Evolutionary conservation across 2,797 vertebrate species (phyloP).

Genomic region (Tamandua tetradactyla): DNA sequence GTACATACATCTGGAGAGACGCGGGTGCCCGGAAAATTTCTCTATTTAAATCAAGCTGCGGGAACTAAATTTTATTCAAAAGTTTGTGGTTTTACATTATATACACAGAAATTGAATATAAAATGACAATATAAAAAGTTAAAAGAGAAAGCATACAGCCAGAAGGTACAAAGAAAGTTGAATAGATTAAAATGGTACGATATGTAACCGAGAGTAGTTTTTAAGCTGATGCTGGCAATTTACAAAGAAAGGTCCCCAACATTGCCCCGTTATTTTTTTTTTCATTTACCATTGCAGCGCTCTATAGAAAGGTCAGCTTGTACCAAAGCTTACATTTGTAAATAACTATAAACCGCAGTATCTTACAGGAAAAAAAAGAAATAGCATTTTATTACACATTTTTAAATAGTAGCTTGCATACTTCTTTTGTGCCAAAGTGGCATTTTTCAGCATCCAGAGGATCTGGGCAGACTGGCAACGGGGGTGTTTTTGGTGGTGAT

Average conservation of each 20-base stretch:
- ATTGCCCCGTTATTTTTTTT: conserved; percentile 84
- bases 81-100: conserved; percentile 96
- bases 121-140: conserved; percentile 99
- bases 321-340: conserved; percentile 98
- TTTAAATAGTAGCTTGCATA: conserved; percentile 95
- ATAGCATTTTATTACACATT: conserved; percentile 88
- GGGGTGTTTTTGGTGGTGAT: conserved; percentile 55
- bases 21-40: conserved; percentile 91
- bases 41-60: conserved; percentile 95
- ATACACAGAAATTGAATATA: conserved; percentile 98
- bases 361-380: conserved; percentile 91
- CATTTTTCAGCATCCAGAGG: conserved; percentile 87
- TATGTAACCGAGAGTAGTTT: conserved; percentile 91
- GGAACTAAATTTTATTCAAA: conserved; percentile 95
- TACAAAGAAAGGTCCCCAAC: conserved; percentile 91
- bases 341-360: conserved; percentile 96
- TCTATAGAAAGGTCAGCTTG: conserved; percentile 94
- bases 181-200: conserved; percentile 96
- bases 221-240: conserved; percentile 95
- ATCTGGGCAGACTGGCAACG: conserved; percentile 85
- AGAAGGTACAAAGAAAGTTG: conserved; percentile 97
- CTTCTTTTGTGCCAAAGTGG: conserved; percentile 84
- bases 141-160: conserved; percentile 95
- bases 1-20: conserved; percentile 93
- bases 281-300: conserved; percentile 88